A percentile compares a stretch with the other conserved stretches of the same genome.
Evolutionary conservation across 2,113 vertebrate genomes (phyloP).

Genomic region (Dromas ardeola): DNA sequence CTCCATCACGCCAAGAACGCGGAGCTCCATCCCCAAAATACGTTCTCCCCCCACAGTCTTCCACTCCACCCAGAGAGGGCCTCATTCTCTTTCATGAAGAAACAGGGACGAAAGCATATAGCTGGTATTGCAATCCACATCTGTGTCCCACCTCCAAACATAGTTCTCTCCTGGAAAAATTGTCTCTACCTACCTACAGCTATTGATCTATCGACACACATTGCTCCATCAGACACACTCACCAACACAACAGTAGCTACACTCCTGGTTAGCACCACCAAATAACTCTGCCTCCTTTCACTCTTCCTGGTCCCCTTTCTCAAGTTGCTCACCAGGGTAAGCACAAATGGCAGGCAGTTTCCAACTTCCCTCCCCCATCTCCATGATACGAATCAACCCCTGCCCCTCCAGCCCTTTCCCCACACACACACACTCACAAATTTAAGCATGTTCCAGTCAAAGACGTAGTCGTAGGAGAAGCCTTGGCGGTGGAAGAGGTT

Average conservation of each 20-base stretch:
- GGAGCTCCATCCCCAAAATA: neutral
- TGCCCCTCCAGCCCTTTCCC: neutral
- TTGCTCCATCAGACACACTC: neutral
- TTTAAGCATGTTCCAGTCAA: slow-evolving; percentile 99
- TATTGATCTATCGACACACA: neutral
- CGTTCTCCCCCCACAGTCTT: neutral
- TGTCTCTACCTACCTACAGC: neutral
- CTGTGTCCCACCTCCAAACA: neutral
- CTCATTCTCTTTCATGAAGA: neutral
- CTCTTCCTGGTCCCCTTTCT: neutral
- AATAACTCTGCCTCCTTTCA: neutral
- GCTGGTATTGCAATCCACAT: neutral
- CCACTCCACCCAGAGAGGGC: neutral
- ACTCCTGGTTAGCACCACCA: neutral
- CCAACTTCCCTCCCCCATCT: neutral
- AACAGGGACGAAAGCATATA: neutral
- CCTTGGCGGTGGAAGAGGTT: slow-evolving; percentile 97
- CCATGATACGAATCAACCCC: neutral
- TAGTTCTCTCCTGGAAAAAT: neutral
- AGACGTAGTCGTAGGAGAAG: slow-evolving; percentile 96
- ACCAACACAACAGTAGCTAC: neutral
- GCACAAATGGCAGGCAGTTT: neutral
- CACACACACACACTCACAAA: slow-evolving; percentile 84
- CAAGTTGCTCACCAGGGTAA: neutral
- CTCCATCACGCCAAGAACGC: neutral